Evolutionary conservation across 2,888 invertebrate species (phyloP).

Genomic region (Drosophila yooni): DNA sequence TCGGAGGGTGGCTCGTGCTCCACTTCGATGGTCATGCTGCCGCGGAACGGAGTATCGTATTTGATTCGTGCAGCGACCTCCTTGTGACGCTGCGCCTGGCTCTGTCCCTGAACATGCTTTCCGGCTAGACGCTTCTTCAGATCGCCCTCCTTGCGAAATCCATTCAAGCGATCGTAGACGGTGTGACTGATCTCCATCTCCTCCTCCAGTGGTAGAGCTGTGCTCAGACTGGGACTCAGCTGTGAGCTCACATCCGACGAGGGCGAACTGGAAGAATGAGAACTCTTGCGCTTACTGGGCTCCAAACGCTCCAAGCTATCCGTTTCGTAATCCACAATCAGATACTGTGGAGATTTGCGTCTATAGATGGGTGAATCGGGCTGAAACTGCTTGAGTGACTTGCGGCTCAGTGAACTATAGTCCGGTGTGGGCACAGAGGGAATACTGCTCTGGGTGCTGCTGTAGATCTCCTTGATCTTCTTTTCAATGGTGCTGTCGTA

Average conservation of each 20-base stretch:
- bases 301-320: conserved; percentile 89
- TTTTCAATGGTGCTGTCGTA: conserved; percentile 85
- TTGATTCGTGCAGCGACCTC: conserved; percentile 85
- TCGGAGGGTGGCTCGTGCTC: conserved; percentile 92
- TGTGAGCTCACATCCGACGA: conserved; percentile 88
- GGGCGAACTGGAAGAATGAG: conserved; percentile 86
- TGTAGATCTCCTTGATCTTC: conserved; percentile 84
- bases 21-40: conserved; percentile 93
- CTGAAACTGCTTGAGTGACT: conserved; percentile 83
- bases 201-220: conserved; percentile 91
- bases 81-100: conserved; percentile 70
- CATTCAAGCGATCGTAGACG: conserved; percentile 86
- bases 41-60: conserved; percentile 88
- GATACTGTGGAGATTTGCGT: conserved; percentile 83
- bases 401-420: conserved; percentile 84
- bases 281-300: conserved; percentile 85
- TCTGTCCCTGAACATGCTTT: conserved; percentile 54
- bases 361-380: conserved; percentile 85
- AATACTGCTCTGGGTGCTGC: conserved; percentile 82
- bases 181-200: conserved; percentile 92
- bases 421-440: conserved; percentile 85
- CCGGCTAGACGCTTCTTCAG: conserved; percentile 76
- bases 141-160: conserved; percentile 83
- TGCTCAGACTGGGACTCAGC: conserved; percentile 90
- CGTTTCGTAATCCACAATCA: conserved; percentile 89